These are phyloP conservation scores for Anguilla anguilla DNA, from an alignment of 2,797 vertebrate species.

Conservation along the genomic window DNA sequence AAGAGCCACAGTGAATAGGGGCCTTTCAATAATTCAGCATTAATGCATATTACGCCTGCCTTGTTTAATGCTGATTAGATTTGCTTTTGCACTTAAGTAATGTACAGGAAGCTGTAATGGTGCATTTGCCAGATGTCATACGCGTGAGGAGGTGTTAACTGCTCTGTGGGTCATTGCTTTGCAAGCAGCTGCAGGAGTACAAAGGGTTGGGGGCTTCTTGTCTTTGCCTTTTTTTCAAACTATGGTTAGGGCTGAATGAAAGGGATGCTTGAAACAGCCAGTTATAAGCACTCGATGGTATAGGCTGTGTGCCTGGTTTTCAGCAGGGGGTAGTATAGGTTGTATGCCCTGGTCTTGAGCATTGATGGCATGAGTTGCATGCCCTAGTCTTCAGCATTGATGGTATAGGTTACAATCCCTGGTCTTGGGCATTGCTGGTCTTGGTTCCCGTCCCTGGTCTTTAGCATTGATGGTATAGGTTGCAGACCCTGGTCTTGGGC, in stretches of 20 bases:
- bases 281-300: neutral
- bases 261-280: neutral
- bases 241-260: neutral
- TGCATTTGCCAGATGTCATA: constrained; percentile 34
- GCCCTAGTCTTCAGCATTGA: neutral
- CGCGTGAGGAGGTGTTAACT: constrained; percentile 29
- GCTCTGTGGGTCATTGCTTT: constrained; percentile 29
- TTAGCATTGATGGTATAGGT: neutral
- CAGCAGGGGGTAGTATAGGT: neutral
- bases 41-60: constrained; percentile 62
- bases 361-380: neutral
- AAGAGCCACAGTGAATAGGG: constrained; percentile 42
- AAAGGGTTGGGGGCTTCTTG: constrained; percentile 7
- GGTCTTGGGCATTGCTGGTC: neutral
- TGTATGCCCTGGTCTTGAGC: neutral
- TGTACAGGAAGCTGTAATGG: constrained; percentile 43
- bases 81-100: constrained; percentile 52
- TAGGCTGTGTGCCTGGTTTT: neutral
- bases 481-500: neutral
- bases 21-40: constrained; percentile 64
- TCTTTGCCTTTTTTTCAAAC: neutral
- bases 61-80: constrained; percentile 66
- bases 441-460: neutral
- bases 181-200: constrained; percentile 39
- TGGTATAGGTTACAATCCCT: neutral